These are phyloP conservation scores for Cygnus buccinator DNA, from an alignment of 2,113 vertebrate genomes.

Conservation along the genomic window DNA sequence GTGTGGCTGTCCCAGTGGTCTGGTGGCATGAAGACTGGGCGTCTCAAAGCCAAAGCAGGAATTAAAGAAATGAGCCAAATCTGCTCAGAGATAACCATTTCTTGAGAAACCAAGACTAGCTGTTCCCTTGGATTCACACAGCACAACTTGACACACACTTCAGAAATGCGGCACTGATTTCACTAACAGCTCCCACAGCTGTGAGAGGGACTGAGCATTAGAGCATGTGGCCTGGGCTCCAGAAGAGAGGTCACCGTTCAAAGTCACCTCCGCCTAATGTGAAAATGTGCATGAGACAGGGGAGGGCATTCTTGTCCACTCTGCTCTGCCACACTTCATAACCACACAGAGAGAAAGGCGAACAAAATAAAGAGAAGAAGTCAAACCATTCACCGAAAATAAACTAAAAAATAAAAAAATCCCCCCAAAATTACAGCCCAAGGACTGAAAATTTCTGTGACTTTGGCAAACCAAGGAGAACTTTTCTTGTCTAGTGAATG, in stretches of 20 bases:
- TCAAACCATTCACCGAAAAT: neutral
- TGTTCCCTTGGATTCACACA: neutral
- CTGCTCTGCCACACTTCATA: neutral
- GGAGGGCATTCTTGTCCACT: neutral
- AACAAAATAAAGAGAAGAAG: constrained; percentile 33
- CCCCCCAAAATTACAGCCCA: neutral
- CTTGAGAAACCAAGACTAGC: neutral
- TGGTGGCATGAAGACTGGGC: neutral
- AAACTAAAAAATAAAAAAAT: neutral
- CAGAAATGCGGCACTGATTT: neutral
- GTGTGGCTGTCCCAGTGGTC: neutral
- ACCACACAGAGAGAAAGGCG: neutral
- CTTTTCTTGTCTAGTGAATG: neutral
- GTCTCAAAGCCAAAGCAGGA: constrained; percentile 21
- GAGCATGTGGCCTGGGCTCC: neutral
- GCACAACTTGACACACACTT: neutral
- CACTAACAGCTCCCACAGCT: neutral
- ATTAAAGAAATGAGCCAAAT: neutral
- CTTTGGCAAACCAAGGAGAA: neutral
- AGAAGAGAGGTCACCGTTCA: neutral
- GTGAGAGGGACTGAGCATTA: neutral
- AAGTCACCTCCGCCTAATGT: neutral
- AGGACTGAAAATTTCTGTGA: neutral
- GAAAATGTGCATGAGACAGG: neutral
- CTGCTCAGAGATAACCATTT: neutral